Percentiles rank a stretch among this genome's conserved stretches.
These are phyloP conservation scores for Lypha dubia DNA, from an alignment of 2,888 invertebrate species.

Conservation along the genomic window DNA sequence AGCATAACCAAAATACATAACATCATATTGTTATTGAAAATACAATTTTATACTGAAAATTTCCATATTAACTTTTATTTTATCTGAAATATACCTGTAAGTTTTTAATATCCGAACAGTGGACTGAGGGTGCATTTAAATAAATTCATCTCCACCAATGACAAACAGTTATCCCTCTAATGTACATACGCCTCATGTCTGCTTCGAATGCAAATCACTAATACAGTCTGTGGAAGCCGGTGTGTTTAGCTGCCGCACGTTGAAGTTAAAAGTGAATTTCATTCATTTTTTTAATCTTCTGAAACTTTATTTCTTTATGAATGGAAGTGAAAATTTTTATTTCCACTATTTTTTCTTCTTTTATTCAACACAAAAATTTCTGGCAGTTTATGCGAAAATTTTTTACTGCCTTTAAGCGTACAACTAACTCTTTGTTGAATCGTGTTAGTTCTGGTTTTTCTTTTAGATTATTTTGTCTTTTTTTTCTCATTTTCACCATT, in stretches of 20 bases:
- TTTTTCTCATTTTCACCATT: neutral
- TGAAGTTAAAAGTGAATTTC: slow-evolving; percentile 40
- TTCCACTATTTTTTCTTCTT: slow-evolving; percentile 11
- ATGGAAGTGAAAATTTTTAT: slow-evolving; percentile 11
- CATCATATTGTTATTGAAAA: no score
- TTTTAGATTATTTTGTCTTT: slow-evolving; percentile 9
- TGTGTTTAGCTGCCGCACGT: neutral
- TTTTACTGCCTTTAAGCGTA: slow-evolving; percentile 46
- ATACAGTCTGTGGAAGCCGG: slow-evolving; percentile 25
- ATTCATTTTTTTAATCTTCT: neutral
- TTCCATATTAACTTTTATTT: no score
- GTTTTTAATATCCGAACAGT: no score
- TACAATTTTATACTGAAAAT: no score
- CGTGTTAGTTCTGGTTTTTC: neutral
- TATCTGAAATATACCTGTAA: no score
- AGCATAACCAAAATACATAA: no score
- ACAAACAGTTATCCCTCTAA: no score
- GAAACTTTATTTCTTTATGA: slow-evolving; percentile 23
- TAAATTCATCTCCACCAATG: no score
- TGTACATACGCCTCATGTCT: slow-evolving; percentile 1
- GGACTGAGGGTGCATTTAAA: no score
- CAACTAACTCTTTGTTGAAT: slow-evolving; percentile 22
- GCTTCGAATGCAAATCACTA: slow-evolving; percentile 35
- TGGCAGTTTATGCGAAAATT: slow-evolving; percentile 46
- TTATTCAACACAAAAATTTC: slow-evolving; percentile 36